Evolutionary conservation across 2,888 invertebrate species (phyloP), one percentile per base, ranked within the genome.

Genomic region (Hirtodrosophila cameraria): DNA sequence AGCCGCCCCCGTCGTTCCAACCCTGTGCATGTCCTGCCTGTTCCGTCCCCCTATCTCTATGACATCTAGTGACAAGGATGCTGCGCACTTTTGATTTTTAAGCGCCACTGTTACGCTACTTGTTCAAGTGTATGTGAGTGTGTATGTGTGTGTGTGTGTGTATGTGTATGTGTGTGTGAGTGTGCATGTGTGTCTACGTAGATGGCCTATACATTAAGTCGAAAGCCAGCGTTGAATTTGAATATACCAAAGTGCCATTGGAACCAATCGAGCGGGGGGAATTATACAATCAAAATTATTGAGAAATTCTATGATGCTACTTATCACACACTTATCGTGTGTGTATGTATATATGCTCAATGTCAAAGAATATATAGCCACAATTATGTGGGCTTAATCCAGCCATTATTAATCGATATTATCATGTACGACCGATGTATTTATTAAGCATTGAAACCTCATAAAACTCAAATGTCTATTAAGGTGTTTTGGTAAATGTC

Each of bases 361-460:
- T n/a, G n/a, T n/a, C n/a, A n/a, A n/a, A n/a, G n/a, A n/a, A 11
- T 3, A 8, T 25, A 9, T 16, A 43, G 43, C 45, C 57, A 27
- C 67, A 71, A 71, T 70, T 70, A 70, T 70, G 61, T 55, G 61
- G 70, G 54, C 65, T 70, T 70, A 65, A 70, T 70, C 62, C 66
- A 53, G 57, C 27, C 66, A 70, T 70, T 70, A 70, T 70, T 50
- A 62, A 70, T 70, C 66, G 70, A 46, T 55, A 70, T n/a, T n/a
- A 70, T 70, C 70, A 62, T 38, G 43, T 55, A 31, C 54, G 38
- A 54, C 3, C 18, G 2, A 59, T 64, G 52, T 39, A 59, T 59
- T 69, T 49, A 54, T 60, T 49, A 31, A 53, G 35, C 49, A 64
- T 57, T 68, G 28, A 48, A 38, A 49, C 69, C 54, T 43, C 43